phyloP scores from a whole-genome alignment of 35 echinoderm and acorn worm genomes.

The Chiridota heheva region DNA sequence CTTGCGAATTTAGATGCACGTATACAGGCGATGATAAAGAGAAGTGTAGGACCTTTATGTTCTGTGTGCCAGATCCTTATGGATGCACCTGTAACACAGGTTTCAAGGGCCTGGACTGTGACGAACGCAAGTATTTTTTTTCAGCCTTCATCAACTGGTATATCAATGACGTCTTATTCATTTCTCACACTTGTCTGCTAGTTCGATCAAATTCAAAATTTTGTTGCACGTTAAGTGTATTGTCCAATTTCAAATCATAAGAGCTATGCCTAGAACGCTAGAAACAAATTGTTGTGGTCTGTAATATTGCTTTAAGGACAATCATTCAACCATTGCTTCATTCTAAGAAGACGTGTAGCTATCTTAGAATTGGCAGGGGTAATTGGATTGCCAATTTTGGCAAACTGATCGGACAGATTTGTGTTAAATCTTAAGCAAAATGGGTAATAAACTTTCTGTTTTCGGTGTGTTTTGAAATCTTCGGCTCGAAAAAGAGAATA shows the following conservation, averaged over 20 bases:
- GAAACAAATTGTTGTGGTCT: not conserved
- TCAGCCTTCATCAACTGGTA: not conserved
- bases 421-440: too few relatives aligned
- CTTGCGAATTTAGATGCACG: not conserved
- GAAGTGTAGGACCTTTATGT: not conserved
- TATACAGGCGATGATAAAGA: not conserved
- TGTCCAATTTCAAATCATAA: not conserved
- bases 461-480: not conserved
- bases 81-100: conserved; percentile 6
- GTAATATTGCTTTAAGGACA: not conserved
- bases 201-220: not conserved
- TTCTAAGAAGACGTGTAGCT: too few relatives aligned
- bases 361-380: too few relatives aligned
- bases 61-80: not conserved
- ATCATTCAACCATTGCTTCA: too few relatives aligned
- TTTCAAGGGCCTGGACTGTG: conserved; percentile 1
- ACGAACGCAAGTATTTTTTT: not conserved
- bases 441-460: not conserved
- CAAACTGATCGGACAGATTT: too few relatives aligned
- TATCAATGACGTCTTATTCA: not conserved
- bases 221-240: not conserved
- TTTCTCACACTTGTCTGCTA: not conserved
- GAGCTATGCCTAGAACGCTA: not conserved
- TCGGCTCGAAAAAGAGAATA: not conserved
- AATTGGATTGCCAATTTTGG: too few relatives aligned